phyloP scores from a whole-genome alignment of 2,888 invertebrate genomes.

The Hecatera dysodea region DNA sequence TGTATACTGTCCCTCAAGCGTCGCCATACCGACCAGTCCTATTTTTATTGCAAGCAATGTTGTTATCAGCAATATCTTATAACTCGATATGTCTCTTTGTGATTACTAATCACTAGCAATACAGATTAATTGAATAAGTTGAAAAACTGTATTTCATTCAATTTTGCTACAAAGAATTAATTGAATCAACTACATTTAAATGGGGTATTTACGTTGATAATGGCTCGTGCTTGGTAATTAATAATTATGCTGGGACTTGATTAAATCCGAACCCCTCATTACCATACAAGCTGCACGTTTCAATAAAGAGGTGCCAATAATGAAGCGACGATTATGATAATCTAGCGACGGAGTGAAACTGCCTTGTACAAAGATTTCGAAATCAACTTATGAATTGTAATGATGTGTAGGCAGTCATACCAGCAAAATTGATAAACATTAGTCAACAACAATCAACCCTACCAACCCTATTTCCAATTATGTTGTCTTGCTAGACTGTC shows the following conservation, averaged over 20 bases:
- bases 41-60: too few species aligned
- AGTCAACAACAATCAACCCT: neutral
- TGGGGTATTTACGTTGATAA: neutral
- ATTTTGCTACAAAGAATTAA: too few species aligned
- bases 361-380: neutral
- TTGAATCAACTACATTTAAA: too few species aligned
- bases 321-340: neutral
- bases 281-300: constrained; percentile 6
- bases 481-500: too few species aligned
- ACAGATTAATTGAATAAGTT: too few species aligned
- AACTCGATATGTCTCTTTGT: too few species aligned
- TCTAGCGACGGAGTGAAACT: neutral
- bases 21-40: too few species aligned
- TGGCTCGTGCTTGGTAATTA: neutral
- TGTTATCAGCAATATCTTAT: too few species aligned
- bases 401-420: neutral
- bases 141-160: too few species aligned
- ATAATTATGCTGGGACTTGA: neutral
- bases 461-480: too few species aligned
- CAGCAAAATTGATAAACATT: neutral
- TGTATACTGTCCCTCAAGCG: too few species aligned
- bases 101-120: too few species aligned
- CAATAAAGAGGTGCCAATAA: neutral
- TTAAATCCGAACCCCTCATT: neutral
- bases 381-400: neutral